Evolutionary conservation across 2,113 vertebrate species (phyloP).

Genomic region (Okapia johnstoni): DNA sequence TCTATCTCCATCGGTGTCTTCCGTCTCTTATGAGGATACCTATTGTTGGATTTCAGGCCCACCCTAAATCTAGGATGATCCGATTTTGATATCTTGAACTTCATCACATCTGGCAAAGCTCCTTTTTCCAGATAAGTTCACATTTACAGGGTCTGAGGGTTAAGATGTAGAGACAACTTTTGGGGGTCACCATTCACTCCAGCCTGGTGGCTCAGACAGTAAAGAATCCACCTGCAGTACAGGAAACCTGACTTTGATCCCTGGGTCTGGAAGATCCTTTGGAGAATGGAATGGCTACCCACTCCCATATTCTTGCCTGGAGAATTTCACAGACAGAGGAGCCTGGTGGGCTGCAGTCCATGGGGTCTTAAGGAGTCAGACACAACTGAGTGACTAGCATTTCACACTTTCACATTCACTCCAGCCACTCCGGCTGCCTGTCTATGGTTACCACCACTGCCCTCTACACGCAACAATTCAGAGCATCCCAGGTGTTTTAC

Average conservation of each 20-base stretch:
- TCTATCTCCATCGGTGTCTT: background rate
- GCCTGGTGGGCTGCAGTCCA: background rate
- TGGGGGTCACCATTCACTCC: background rate
- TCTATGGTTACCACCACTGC: background rate
- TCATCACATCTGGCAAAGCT: background rate
- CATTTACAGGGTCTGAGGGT: background rate
- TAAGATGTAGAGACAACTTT: fast-evolving
- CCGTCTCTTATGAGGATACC: background rate
- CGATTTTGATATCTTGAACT: background rate
- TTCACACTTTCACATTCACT: background rate
- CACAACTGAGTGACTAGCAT: background rate
- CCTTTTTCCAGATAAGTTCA: background rate
- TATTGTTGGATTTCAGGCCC: background rate
- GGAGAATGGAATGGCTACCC: background rate
- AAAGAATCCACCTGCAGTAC: background rate
- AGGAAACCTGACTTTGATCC: background rate
- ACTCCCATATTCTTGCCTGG: background rate
- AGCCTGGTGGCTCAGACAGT: background rate
- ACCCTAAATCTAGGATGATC: background rate
- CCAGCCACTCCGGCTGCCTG: background rate
- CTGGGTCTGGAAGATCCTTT: background rate
- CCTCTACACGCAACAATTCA: background rate
- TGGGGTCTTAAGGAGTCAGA: background rate
- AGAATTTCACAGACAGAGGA: background rate
- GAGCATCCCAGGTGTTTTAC: background rate